Conservation (phyloP, 2,113 vertebrate species). For the Eretmochelys imbricata region DNA sequence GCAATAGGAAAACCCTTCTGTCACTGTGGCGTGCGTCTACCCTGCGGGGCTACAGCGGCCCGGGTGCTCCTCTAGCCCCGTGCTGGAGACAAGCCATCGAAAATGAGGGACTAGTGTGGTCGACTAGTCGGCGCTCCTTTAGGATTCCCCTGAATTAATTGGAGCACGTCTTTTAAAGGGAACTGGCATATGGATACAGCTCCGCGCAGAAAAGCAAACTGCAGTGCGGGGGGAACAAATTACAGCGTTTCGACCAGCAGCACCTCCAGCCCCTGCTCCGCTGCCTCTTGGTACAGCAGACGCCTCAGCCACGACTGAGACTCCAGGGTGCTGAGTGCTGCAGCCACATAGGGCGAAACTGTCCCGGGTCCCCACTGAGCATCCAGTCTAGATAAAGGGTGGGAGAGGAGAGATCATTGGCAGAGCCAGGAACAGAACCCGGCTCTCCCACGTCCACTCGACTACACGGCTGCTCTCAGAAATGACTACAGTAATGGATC, state of each 20-base stretch:
- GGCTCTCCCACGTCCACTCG: not conserved
- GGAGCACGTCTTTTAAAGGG: too few relatives aligned
- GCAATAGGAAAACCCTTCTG: not conserved
- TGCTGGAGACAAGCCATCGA: not conserved
- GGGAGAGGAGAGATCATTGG: too few relatives aligned
- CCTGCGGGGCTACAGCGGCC: too few relatives aligned
- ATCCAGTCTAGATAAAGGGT: too few relatives aligned
- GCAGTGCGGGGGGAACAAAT: rapidly evolving
- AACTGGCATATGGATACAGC: not conserved
- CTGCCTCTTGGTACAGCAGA: not conserved
- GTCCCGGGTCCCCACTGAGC: not conserved
- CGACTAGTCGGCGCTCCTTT: too few relatives aligned
- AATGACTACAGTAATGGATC: not conserved
- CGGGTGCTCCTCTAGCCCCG: not conserved
- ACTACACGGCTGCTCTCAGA: not conserved
- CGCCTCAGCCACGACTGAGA: not conserved
- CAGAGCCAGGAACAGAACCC: not conserved
- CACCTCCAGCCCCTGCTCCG: not conserved
- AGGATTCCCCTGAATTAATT: not conserved
- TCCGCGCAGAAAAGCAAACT: not conserved
- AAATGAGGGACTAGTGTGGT: rapidly evolving
- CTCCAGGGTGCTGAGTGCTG: not conserved
- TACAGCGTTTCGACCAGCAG: rapidly evolving
- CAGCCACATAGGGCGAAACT: not conserved
- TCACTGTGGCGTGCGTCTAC: too few relatives aligned